Conservation (phyloP, 2,797 vertebrate species). For the Neopelma chrysocephalum region DNA sequence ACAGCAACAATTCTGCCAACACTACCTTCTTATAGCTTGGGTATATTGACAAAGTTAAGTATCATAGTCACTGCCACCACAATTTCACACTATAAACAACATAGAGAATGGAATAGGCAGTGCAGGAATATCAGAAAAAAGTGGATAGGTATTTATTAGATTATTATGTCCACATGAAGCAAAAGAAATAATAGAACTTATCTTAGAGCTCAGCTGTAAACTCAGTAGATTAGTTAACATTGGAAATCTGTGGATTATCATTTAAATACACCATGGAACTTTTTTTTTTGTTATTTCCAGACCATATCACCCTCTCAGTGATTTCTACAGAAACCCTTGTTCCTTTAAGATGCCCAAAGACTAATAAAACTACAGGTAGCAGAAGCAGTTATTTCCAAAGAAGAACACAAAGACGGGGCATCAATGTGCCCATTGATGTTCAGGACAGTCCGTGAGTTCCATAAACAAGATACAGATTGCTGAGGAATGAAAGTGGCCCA, state of each 20-base stretch:
- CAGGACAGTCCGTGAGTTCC: not conserved
- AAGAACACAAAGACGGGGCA: not conserved
- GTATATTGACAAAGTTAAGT: not conserved
- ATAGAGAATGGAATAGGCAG: not conserved
- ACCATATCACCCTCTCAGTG: not conserved
- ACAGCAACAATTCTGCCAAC: not conserved
- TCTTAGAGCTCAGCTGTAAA: not conserved
- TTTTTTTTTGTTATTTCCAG: not conserved
- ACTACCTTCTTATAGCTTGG: not conserved
- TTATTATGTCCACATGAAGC: not conserved
- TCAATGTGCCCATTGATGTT: not conserved
- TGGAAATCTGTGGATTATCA: not conserved
- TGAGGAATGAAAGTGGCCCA: not conserved
- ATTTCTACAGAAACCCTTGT: not conserved
- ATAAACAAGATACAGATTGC: not conserved
- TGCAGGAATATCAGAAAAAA: not conserved
- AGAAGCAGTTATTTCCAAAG: not conserved
- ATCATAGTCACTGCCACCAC: not conserved
- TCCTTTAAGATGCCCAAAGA: not conserved
- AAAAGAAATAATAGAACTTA: not conserved
- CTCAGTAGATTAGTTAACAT: not conserved
- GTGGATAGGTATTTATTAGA: not conserved
- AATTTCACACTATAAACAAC: not conserved
- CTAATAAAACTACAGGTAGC: not conserved
- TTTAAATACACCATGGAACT: not conserved